Evolutionary conservation across 2,888 invertebrate genomes (phyloP), one percentile per base, ranked within the genome.

Genomic region (Philhelius pedissequus): DNA sequence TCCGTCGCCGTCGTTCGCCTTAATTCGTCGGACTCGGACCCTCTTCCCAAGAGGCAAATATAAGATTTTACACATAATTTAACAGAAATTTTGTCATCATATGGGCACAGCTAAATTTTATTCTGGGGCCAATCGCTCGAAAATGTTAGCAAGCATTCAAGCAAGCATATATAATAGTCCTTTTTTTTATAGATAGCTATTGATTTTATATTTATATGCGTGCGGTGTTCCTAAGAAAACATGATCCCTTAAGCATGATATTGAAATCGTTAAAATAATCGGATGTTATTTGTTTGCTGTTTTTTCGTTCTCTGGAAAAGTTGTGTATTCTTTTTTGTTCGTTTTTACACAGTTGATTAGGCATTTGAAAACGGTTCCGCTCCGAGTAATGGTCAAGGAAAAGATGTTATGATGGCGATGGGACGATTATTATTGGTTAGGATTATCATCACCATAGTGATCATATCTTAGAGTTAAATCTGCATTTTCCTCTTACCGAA

Each of bases 51-150:
- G 74, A 76, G 71, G 75, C 45, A 84, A 84, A 80, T 84, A 79
- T 84, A 76, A 84, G 75, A 84, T 84, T 84, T 84, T 80, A 84
- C 84, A 76, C 80, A 84, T 84, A 84, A 84, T 84, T 84, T 84
- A 80, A 84, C 84, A 60, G 70, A 80, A 76, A 75, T 75, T 79
- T 75, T 70, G 75, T 79, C 68, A 71, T 78, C 73, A 58, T 74
- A 68, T 30, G 18, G 50, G 74, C 62, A 58, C 60, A 80, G 56
- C 27, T 6, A 32, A 52, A 60, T 56, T 58, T 58, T 74, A 60
- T 38, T 54, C 8, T n/a, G 45, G 45, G 60, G 38, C 38, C 82
- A 82, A 77, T 82, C 77, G 70, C 27, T 74, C 60, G 79, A 74
- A 79, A 79, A 74, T 27, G 58, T 43, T 20, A 22, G 22, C 13